Conservation (phyloP, 2,113 vertebrate species). For the Diadophis punctatus region DNA sequence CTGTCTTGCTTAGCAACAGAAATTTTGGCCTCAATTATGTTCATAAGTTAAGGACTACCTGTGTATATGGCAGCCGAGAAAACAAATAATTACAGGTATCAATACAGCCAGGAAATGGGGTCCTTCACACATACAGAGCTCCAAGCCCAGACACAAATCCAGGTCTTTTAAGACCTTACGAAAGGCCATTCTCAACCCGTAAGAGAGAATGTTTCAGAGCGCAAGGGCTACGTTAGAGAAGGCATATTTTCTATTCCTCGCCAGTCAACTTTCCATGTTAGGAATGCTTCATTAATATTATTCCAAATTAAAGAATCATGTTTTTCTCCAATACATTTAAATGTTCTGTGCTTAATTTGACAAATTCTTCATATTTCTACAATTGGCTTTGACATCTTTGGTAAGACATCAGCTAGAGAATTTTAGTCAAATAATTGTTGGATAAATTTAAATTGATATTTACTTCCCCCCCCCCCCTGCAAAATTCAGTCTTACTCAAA, state of each 20-base stretch:
- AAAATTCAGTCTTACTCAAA: not conserved
- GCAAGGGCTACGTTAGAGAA: not conserved
- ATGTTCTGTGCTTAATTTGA: not conserved
- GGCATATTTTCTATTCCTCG: no score
- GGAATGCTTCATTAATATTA: not conserved
- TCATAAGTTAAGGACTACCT: not conserved
- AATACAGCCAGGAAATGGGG: not conserved
- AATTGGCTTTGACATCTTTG: not conserved
- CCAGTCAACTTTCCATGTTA: not conserved
- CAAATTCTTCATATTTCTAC: not conserved
- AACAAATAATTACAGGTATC: not conserved
- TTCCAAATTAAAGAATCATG: not conserved
- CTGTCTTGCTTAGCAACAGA: not conserved
- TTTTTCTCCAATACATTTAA: not conserved
- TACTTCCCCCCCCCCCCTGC: accelerated
- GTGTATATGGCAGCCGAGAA: no score
- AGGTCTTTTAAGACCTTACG: not conserved
- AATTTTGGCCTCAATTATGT: not conserved
- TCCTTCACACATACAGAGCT: not conserved
- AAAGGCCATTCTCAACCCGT: not conserved
- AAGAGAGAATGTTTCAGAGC: not conserved
- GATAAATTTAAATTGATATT: not conserved
- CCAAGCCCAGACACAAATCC: not conserved
- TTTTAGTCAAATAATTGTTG: not conserved
- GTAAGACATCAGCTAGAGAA: not conserved